Percentiles rank a stretch among this genome's conserved stretches.
phyloP scores from a whole-genome alignment of 2,888 invertebrate species.

The Trissolcus japonicus region DNA sequence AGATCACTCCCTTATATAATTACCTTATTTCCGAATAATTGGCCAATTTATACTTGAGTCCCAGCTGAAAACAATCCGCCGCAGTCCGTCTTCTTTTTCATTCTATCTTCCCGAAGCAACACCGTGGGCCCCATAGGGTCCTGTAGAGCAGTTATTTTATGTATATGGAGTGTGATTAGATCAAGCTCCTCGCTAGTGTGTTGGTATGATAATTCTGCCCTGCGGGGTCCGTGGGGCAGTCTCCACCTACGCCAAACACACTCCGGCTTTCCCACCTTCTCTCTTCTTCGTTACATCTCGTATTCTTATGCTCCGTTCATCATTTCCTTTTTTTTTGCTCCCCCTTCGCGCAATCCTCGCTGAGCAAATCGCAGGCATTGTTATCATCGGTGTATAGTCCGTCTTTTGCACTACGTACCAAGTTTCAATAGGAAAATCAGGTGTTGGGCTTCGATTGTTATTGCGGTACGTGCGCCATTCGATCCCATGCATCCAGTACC shows the following conservation, averaged over 20 bases:
- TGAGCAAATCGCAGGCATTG: constrained; percentile 57
- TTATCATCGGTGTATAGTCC: constrained; percentile 41
- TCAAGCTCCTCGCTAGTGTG: constrained; percentile 70
- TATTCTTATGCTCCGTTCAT: constrained; percentile 46
- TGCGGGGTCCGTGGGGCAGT: constrained; percentile 71
- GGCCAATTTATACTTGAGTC: constrained; percentile 76
- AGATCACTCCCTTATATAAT: constrained; percentile 76
- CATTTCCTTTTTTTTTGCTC: constrained; percentile 8
- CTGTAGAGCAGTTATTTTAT: constrained; percentile 76
- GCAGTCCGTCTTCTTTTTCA: constrained; percentile 63
- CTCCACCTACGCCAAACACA: constrained; percentile 74
- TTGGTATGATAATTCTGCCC: constrained; percentile 76
- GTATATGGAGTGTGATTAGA: constrained; percentile 77
- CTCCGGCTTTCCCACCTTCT: constrained; percentile 61
- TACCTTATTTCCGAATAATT: constrained; percentile 76
- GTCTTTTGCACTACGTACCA: constrained; percentile 21
- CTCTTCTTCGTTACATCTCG: constrained; percentile 46
- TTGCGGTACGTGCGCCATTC: constrained; percentile 28
- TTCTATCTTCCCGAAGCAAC: constrained; percentile 61
- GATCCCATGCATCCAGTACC: not conserved
- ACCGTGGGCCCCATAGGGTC: constrained; percentile 73
- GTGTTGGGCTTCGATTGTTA: constrained; percentile 43
- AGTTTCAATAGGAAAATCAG: constrained; percentile 47
- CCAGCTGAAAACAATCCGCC: constrained; percentile 76
- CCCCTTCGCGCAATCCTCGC: constrained; percentile 48